Conservation (phyloP, 2,888 invertebrate genomes). For the Acrobasis consociella region DNA sequence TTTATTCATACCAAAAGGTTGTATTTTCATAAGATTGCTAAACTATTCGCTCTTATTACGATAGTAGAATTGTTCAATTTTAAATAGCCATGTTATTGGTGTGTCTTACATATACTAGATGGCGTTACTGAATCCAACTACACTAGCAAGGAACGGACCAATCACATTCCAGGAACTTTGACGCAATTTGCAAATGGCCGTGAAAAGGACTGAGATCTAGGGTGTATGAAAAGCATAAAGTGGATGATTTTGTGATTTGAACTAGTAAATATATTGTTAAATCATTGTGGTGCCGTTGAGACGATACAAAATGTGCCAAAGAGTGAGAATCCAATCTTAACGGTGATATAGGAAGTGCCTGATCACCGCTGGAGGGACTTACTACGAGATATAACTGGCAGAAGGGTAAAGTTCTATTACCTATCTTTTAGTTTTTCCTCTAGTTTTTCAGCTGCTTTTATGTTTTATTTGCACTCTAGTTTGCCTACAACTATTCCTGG, state of each 20-base stretch:
- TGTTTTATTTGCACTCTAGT: slow-evolving; percentile 33
- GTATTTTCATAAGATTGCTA: slow-evolving; percentile 37
- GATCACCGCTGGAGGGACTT: slow-evolving; percentile 73
- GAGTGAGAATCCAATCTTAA: slow-evolving; percentile 79
- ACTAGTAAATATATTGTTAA: slow-evolving; percentile 65
- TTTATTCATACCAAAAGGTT: slow-evolving; percentile 45
- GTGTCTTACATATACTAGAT: slow-evolving; percentile 48
- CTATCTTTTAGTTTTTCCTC: slow-evolving; percentile 49
- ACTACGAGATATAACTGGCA: slow-evolving; percentile 75
- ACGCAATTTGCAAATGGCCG: slow-evolving; percentile 84
- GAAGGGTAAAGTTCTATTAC: slow-evolving; percentile 76
- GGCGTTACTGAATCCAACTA: slow-evolving; percentile 52
- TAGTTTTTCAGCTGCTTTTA: slow-evolving; percentile 38
- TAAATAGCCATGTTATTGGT: slow-evolving; percentile 43
- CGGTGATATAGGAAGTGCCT: slow-evolving; percentile 75
- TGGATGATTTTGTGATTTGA: slow-evolving; percentile 74
- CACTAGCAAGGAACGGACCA: slow-evolving; percentile 72
- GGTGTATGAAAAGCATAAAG: slow-evolving; percentile 78
- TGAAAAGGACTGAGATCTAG: slow-evolving; percentile 78
- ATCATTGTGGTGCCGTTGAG: slow-evolving; percentile 74
- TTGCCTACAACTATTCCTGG: slow-evolving; percentile 24
- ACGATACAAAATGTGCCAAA: slow-evolving; percentile 80
- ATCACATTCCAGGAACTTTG: slow-evolving; percentile 76
- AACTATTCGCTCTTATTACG: slow-evolving; percentile 29
- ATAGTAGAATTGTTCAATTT: slow-evolving; percentile 37